Conservation (phyloP, 2,113 vertebrate species). For the Heterotilapia buettikoferi region DNA sequence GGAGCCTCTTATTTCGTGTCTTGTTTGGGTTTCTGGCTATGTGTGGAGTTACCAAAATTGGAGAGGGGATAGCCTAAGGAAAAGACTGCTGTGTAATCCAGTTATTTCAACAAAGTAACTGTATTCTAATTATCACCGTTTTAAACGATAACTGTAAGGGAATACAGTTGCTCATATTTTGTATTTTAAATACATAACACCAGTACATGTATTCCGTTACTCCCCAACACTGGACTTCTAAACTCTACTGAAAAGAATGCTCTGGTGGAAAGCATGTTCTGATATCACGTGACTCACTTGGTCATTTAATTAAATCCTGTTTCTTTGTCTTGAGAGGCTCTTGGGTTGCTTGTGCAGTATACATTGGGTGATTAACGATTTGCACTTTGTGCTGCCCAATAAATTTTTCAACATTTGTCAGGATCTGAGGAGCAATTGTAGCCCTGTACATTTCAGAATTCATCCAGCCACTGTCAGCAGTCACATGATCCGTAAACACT, state of each 20-base stretch:
- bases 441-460: background rate
- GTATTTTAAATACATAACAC: background rate
- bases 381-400: background rate
- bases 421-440: background rate
- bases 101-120: background rate
- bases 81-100: background rate
- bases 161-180: background rate
- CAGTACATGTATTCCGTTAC: background rate
- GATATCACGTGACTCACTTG: background rate
- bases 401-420: background rate
- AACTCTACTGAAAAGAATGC: background rate
- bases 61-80: background rate
- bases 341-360: background rate
- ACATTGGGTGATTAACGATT: background rate
- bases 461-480: background rate
- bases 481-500: background rate
- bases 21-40: background rate
- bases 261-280: background rate
- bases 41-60: background rate
- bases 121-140: background rate
- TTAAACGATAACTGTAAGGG: background rate
- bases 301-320: background rate
- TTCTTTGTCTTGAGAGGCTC: background rate
- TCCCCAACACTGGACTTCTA: background rate
- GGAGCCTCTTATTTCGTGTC: background rate